Percentiles rank a stretch among this genome's conserved stretches.
Conservation (phyloP, 2,888 invertebrate genomes). For the Archips crataeganus region DNA sequence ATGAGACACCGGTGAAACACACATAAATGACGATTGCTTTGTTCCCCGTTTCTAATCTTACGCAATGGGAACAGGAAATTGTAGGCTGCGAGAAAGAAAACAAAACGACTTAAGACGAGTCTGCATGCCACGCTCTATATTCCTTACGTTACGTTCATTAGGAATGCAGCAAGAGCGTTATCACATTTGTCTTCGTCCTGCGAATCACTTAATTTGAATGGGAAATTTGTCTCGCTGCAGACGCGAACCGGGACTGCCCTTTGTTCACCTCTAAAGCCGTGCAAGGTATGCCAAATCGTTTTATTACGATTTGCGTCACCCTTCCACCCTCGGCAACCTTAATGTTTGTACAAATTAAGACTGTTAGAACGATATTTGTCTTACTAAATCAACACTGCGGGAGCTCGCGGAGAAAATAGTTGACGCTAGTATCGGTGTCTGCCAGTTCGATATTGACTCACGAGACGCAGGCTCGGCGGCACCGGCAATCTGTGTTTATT, state of each 20-base stretch:
- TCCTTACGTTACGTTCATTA: conserved; percentile 33
- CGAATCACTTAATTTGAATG: conserved; percentile 63
- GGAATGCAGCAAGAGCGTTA: conserved; percentile 24
- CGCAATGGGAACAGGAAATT: conserved; percentile 27
- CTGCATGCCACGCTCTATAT: conserved; percentile 36
- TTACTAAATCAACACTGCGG: conserved; percentile 19
- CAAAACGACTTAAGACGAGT: conserved; percentile 6
- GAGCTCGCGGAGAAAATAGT: conserved; percentile 7
- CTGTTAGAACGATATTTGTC: conserved; percentile 20
- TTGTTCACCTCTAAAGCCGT: conserved; percentile 55
- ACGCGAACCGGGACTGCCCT: conserved; percentile 48
- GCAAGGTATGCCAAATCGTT: conserved; percentile 46
- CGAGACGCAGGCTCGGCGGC: not conserved
- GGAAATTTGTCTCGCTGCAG: conserved; percentile 52
- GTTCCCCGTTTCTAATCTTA: conserved; percentile 12
- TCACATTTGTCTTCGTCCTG: conserved; percentile 42
- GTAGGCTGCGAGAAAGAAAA: conserved; percentile 7
- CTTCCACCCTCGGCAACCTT: conserved; percentile 4
- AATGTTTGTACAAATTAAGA: conserved; percentile 21
- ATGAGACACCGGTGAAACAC: conserved; percentile 20
- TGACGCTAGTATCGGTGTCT: conserved; percentile 1
- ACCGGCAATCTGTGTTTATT: conserved; percentile 42
- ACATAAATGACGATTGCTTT: conserved; percentile 24
- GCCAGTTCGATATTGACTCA: conserved; percentile 31
- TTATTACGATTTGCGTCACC: conserved; percentile 25